Conservation (phyloP, 2,113 vertebrate genomes). For the Percina caprodes region DNA sequence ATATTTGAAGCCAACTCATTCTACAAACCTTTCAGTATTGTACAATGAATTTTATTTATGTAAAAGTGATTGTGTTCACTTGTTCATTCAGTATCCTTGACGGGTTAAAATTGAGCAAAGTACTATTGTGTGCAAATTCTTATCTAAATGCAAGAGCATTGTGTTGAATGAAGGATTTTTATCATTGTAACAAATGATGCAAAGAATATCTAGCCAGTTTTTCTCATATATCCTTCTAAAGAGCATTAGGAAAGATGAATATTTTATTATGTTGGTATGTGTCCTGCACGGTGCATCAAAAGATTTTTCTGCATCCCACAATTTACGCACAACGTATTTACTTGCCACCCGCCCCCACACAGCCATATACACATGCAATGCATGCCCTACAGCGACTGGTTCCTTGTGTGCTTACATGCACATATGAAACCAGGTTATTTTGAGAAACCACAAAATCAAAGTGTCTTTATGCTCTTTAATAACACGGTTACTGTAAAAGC, state of each 20-base stretch:
- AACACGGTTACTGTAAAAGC: constrained; percentile 6
- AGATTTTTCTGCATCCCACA: constrained; percentile 28
- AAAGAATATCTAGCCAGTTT: neutral
- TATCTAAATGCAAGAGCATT: neutral
- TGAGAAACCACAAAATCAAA: neutral
- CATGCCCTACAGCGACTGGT: constrained; percentile 32
- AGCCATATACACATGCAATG: constrained; percentile 34
- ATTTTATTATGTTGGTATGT: neutral
- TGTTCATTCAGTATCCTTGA: neutral
- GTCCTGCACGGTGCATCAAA: constrained; percentile 37
- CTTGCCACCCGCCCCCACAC: constrained; percentile 56
- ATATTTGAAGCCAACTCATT: constrained; percentile 23
- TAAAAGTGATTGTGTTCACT: neutral
- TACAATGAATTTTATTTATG: neutral
- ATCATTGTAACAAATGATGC: neutral
- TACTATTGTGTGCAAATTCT: neutral
- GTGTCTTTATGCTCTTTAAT: neutral
- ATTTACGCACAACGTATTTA: constrained; percentile 46
- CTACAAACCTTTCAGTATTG: neutral
- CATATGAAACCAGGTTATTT: constrained; percentile 40
- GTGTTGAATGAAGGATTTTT: neutral
- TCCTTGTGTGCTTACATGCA: constrained; percentile 32
- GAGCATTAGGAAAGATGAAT: neutral
- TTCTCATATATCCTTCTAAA: neutral
- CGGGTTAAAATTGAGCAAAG: neutral